phyloP scores from a whole-genome alignment of 1,140 invertebrate genomes.

The Pachyrhynchus sulphureomaculatus region DNA sequence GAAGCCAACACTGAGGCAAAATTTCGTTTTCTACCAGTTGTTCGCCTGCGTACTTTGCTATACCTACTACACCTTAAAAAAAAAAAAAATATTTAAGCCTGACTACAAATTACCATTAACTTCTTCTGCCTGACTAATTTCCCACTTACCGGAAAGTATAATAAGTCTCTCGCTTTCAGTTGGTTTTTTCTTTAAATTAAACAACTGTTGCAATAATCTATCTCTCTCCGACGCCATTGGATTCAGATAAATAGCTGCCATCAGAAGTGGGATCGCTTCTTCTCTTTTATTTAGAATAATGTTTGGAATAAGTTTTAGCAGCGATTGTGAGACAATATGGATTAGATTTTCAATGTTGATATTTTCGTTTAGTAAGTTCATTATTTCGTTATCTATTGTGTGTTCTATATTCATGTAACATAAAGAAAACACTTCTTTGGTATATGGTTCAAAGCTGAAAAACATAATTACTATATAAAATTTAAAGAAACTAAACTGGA shows the following conservation, averaged over 20 bases:
- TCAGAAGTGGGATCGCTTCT: conserved; percentile 71
- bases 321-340: conserved; percentile 53
- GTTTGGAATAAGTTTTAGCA: conserved; percentile 69
- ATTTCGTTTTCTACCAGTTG: conserved; percentile 66
- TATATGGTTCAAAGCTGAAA: conserved; percentile 45
- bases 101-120: too few relatives aligned
- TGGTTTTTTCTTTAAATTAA: conserved; percentile 76
- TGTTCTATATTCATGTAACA: conserved; percentile 51
- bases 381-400: conserved; percentile 42
- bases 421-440: conserved; percentile 55
- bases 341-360: conserved; percentile 52
- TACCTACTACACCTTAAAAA: conserved; percentile 59
- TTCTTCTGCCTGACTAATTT: too few relatives aligned
- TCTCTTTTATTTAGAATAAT: conserved; percentile 70
- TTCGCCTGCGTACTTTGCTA: conserved; percentile 60
- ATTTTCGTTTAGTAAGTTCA: conserved; percentile 51
- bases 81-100: too few relatives aligned
- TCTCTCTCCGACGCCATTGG: conserved; percentile 62
- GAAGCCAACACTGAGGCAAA: conserved; percentile 77
- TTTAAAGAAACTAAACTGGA: too few relatives aligned
- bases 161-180: conserved; percentile 68
- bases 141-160: conserved; percentile 64
- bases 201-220: conserved; percentile 67
- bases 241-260: conserved; percentile 67
- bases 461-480: too few relatives aligned